These are phyloP conservation scores for Nasua narica DNA, from an alignment of 2,797 vertebrate genomes.

Conservation along the genomic window DNA sequence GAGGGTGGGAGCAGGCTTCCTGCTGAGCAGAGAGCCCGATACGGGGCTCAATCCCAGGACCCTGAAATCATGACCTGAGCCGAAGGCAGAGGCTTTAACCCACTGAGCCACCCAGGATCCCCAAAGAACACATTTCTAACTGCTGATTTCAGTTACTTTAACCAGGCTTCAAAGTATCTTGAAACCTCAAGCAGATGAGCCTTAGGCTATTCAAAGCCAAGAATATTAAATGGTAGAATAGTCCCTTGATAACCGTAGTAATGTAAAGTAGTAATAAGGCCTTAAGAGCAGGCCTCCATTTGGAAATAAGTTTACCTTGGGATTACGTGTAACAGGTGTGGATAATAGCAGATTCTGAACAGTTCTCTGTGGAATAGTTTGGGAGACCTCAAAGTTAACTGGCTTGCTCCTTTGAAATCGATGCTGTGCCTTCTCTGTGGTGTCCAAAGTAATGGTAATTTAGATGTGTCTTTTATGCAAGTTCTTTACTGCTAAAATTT, in stretches of 20 bases:
- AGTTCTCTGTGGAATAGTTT: not conserved
- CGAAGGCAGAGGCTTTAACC: too few relatives aligned
- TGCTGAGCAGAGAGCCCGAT: too few relatives aligned
- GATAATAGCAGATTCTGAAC: not conserved
- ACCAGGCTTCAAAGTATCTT: conserved; percentile 17
- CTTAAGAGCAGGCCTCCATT: not conserved
- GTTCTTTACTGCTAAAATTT: not conserved
- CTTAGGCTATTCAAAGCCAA: conserved; percentile 27
- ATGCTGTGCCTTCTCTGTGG: not conserved
- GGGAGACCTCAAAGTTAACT: not conserved
- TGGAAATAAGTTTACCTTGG: not conserved
- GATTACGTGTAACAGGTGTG: not conserved
- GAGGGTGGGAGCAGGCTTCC: too few relatives aligned
- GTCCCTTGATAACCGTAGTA: not conserved
- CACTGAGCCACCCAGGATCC: too few relatives aligned
- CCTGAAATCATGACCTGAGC: too few relatives aligned
- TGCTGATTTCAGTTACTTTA: conserved; percentile 29
- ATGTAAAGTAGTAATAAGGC: not conserved
- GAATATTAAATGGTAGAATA: not conserved
- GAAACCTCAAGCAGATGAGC: not conserved
- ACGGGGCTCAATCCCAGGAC: too few relatives aligned
- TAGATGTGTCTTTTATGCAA: not conserved
- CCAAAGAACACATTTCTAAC: not conserved
- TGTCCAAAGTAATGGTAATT: not conserved
- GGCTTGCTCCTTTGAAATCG: conserved; percentile 17